A percentile compares a stretch with the other conserved stretches of the same genome.
These are phyloP conservation scores for Umimayanthus chanpuru DNA, from an alignment of 92 coral and sea anemone genomes.

Conservation along the genomic window DNA sequence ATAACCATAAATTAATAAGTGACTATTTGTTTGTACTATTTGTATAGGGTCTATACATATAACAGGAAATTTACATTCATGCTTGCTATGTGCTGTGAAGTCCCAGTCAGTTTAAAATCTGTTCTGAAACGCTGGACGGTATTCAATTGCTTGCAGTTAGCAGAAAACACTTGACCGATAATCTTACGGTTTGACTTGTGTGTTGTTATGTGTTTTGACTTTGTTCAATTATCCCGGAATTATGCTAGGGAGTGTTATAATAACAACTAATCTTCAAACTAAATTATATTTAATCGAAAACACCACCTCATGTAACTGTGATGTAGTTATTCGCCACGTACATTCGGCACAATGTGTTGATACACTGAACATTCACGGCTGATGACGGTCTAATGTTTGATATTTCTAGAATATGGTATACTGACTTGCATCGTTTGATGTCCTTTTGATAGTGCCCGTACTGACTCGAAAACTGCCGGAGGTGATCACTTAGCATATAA, in stretches of 20 bases:
- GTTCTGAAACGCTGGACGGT: too few relatives aligned
- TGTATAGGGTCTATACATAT: background rate
- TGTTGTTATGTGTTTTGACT: background rate
- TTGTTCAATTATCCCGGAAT: background rate
- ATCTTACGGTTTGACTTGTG: background rate
- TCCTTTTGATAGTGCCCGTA: too few relatives aligned
- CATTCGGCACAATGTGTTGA: background rate
- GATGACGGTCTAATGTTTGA: too few relatives aligned
- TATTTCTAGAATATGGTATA: too few relatives aligned
- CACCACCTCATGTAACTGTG: background rate
- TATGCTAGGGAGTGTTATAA: background rate
- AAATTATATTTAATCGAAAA: background rate
- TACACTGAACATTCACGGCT: too few relatives aligned
- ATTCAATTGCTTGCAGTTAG: background rate
- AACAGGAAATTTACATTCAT: background rate
- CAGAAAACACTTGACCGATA: background rate
- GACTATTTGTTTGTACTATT: background rate
- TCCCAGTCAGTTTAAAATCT: too few relatives aligned
- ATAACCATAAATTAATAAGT: background rate
- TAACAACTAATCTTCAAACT: too few relatives aligned
- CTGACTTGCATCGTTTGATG: too few relatives aligned
- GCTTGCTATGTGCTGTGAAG: background rate
- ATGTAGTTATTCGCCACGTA: background rate
- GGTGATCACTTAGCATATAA: too few relatives aligned
- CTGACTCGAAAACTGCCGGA: too few relatives aligned